phyloP scores from a whole-genome alignment of 2,113 vertebrate species.

The Paracanthobrama guichenoti region DNA sequence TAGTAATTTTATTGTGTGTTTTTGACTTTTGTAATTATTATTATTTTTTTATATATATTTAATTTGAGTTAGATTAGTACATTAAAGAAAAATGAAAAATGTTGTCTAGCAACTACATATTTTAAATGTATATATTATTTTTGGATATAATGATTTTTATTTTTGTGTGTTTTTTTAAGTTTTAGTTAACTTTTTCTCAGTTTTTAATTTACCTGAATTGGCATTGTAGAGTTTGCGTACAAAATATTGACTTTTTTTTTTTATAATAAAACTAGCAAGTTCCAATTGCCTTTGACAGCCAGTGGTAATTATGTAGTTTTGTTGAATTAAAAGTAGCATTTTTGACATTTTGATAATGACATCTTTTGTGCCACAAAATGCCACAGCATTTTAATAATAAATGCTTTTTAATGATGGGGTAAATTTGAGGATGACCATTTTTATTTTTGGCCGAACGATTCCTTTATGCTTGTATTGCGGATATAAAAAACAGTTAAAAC shows the following conservation, averaged over 20 bases:
- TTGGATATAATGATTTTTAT: no score
- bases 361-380: constrained; percentile 10
- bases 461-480: not conserved
- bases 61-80: no score
- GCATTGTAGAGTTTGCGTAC: not conserved
- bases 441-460: not conserved
- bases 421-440: not conserved
- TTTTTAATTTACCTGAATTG: not conserved
- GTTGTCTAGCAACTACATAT: no score
- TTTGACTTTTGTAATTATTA: no score
- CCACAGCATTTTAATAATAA: not conserved
- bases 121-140: no score
- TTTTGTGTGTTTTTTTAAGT: no score
- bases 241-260: not conserved
- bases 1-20: no score
- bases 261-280: not conserved
- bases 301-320: not conserved
- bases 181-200: not conserved
- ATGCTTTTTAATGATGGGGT: not conserved
- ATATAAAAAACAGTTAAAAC: not conserved
- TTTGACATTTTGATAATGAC: constrained; percentile 13
- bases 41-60: no score
- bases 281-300: not conserved
- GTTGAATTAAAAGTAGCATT: not conserved
- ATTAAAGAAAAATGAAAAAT: no score